These are phyloP conservation scores for Xylocopa sonorina DNA, from an alignment of 1,140 invertebrate genomes.

Conservation along the genomic window DNA sequence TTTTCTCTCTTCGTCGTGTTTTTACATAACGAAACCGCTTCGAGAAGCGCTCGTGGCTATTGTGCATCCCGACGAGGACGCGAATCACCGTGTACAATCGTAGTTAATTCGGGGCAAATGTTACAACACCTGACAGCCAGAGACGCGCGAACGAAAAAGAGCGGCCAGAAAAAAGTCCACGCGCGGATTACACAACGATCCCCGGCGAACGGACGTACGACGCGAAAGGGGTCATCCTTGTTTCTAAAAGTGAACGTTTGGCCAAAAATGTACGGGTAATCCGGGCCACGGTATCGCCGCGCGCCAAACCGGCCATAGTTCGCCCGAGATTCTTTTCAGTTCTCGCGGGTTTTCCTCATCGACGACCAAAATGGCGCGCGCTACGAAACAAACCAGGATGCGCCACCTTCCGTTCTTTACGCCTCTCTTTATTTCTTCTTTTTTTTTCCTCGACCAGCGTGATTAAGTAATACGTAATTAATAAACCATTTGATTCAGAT, in stretches of 20 bases:
- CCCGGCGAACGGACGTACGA: not conserved
- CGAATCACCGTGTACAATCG: slow-evolving; percentile 48
- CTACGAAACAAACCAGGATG: slow-evolving; percentile 45
- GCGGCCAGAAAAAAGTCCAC: slow-evolving; percentile 28
- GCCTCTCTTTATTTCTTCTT: slow-evolving; percentile 41
- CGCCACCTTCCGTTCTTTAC: slow-evolving; percentile 52
- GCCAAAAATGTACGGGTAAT: slow-evolving; percentile 59
- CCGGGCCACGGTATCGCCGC: not conserved
- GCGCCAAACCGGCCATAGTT: not conserved
- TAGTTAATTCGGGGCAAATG: slow-evolving; percentile 57
- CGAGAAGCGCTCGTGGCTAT: slow-evolving; percentile 8
- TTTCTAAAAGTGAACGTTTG: slow-evolving; percentile 66
- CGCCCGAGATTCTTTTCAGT: not conserved
- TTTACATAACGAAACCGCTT: slow-evolving; percentile 10
- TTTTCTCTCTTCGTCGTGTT: not conserved
- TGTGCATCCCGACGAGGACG: slow-evolving; percentile 13
- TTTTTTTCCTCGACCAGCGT: too few relatives aligned
- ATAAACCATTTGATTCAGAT: slow-evolving; percentile 63
- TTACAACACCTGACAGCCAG: slow-evolving; percentile 52
- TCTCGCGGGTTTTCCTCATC: slow-evolving; percentile 27
- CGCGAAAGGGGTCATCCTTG: slow-evolving; percentile 39
- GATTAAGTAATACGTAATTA: slow-evolving; percentile 71
- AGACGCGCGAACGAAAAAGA: slow-evolving; percentile 14
- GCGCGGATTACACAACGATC: slow-evolving; percentile 46
- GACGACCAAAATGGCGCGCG: not conserved